Evolutionary conservation across 2,888 invertebrate genomes (phyloP).

Genomic region (Podotricha telesiphe): DNA sequence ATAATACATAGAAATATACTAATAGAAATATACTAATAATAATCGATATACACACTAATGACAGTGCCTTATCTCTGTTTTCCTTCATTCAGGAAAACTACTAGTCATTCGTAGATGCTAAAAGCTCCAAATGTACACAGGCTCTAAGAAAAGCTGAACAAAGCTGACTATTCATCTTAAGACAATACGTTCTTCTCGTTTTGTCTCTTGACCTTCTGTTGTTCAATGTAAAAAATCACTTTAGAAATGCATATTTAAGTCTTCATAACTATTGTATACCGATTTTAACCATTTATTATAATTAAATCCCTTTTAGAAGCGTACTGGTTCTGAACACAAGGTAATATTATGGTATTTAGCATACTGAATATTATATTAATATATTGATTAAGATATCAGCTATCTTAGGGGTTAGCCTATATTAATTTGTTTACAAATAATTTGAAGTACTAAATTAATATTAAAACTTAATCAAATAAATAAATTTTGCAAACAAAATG

Average conservation of each 20-base stretch:
- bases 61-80: conserved; percentile 3
- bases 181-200: conserved; percentile 14
- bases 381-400: background rate
- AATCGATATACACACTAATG: conserved; percentile 5
- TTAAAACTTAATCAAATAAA: too few relatives aligned
- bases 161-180: conserved; percentile 15
- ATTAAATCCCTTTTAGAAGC: conserved; percentile 32
- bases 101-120: conserved; percentile 13
- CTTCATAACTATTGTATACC: background rate
- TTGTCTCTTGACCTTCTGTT: conserved; percentile 24
- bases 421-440: too few relatives aligned
- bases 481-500: too few relatives aligned
- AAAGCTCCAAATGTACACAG: conserved; percentile 20
- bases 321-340: conserved; percentile 29
- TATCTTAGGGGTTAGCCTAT: background rate
- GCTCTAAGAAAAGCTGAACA: conserved; percentile 22
- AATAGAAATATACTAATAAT: too few relatives aligned
- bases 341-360: conserved; percentile 21
- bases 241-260: conserved; percentile 12
- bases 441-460: too few relatives aligned
- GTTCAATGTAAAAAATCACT: background rate
- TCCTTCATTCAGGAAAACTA: conserved; percentile 9
- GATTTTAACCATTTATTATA: background rate
- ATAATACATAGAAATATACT: too few relatives aligned
- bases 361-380: background rate